A percentile compares a stretch with the other conserved stretches of the same genome.
Conservation (phyloP, 2,888 invertebrate genomes). For the Allygus modestus region DNA sequence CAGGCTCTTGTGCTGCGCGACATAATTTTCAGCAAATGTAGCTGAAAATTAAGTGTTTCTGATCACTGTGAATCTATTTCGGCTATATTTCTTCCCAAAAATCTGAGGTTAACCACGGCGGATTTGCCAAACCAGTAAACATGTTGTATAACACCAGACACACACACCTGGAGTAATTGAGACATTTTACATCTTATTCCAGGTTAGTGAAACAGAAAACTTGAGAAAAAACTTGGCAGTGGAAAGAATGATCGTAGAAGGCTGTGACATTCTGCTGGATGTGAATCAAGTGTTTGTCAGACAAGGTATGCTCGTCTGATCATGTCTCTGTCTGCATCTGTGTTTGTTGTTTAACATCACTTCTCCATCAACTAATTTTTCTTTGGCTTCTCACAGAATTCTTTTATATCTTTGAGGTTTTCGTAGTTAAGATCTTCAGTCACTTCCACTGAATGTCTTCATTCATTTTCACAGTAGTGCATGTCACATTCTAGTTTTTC, state of each 20-base stretch:
- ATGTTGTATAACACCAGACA: neutral
- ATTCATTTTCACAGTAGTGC: conserved; percentile 21
- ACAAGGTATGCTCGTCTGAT: conserved; percentile 80
- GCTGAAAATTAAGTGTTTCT: no score
- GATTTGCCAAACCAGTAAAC: neutral
- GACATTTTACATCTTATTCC: conserved; percentile 65
- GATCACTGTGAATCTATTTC: no score
- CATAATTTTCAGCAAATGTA: no score
- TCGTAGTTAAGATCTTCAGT: neutral
- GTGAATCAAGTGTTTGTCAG: conserved; percentile 96
- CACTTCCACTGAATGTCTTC: conserved; percentile 28
- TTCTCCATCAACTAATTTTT: conserved; percentile 51
- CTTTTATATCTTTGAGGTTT: conserved; percentile 42
- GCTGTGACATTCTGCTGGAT: conserved; percentile 94
- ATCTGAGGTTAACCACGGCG: no score
- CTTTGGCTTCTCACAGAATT: conserved; percentile 47
- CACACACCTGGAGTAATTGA: neutral
- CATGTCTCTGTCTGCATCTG: conserved; percentile 56
- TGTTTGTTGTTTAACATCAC: conserved; percentile 55
- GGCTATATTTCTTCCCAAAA: no score
- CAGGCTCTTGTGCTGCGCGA: no score
- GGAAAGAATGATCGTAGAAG: conserved; percentile 95
- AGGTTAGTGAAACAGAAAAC: conserved; percentile 96
- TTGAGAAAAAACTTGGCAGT: conserved; percentile 93
- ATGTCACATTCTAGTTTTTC: conserved; percentile 14